Evolutionary conservation across 2,113 vertebrate species (phyloP).

Genomic region (Tonatia bakeri): DNA sequence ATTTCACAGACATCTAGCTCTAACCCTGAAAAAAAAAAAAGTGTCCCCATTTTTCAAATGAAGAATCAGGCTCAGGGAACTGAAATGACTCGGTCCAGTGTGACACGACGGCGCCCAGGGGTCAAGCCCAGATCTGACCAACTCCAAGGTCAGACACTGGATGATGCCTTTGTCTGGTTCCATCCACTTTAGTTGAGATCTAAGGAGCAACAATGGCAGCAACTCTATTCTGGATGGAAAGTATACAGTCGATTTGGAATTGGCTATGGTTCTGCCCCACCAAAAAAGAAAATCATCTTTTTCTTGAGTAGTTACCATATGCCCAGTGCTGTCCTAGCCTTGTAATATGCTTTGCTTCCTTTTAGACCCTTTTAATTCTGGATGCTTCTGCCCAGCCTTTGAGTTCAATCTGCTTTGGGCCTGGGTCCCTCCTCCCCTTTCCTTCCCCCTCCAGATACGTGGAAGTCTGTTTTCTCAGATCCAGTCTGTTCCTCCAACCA

Average conservation of each 20-base stretch:
- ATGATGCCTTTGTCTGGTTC: neutral
- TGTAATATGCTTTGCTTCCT: neutral
- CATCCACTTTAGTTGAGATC: neutral
- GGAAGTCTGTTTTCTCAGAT: neutral
- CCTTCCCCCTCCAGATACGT: neutral
- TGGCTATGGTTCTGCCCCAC: neutral
- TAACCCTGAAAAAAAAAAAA: neutral
- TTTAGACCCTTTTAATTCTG: neutral
- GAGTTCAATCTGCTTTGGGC: neutral
- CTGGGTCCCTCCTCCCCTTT: neutral
- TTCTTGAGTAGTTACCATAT: neutral
- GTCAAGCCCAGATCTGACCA: neutral
- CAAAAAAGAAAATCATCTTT: neutral
- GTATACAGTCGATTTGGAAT: neutral
- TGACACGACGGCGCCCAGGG: neutral
- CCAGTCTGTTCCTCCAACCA: neutral
- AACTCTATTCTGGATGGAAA: neutral
- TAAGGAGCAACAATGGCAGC: neutral
- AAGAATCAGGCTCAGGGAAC: constrained; percentile 47
- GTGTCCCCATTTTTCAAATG: constrained; percentile 20
- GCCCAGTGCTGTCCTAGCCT: neutral
- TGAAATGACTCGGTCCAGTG: neutral
- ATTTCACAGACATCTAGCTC: neutral
- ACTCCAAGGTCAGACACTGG: neutral
- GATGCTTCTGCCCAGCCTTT: neutral